A percentile compares a stretch with the other conserved stretches of the same genome.
Evolutionary conservation across 2,113 vertebrate species (phyloP).

Genomic region (Oceanites oceanicus): DNA sequence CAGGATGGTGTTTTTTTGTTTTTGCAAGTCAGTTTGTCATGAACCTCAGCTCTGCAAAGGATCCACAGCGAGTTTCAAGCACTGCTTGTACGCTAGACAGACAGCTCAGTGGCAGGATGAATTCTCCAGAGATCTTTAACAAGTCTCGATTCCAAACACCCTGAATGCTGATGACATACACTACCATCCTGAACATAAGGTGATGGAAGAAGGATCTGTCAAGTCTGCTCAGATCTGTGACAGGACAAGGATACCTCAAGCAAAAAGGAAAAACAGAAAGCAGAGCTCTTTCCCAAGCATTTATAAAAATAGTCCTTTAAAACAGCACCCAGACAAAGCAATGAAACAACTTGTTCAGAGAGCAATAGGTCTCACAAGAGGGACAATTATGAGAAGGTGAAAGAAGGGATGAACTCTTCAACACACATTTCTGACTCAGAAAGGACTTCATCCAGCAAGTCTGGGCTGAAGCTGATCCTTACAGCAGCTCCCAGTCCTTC

Average conservation of each 20-base stretch:
- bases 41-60: background rate
- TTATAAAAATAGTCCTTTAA: background rate
- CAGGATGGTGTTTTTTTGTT: background rate
- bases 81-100: background rate
- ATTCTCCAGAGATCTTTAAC: background rate
- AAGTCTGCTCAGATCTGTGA: background rate
- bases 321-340: background rate
- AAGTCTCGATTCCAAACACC: background rate
- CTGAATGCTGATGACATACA: background rate
- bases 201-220: background rate
- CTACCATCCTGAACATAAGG: background rate
- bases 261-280: background rate
- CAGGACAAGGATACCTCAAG: background rate
- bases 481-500: background rate
- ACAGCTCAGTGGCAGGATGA: background rate
- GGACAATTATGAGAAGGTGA: background rate
- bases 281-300: background rate
- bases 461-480: background rate
- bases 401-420: slow-evolving; percentile 14
- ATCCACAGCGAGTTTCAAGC: background rate
- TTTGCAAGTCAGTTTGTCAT: background rate
- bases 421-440: background rate
- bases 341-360: background rate
- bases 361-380: background rate
- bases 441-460: background rate